phyloP scores from a whole-genome alignment of 2,888 invertebrate species.

The Stenotaenia linearis region DNA sequence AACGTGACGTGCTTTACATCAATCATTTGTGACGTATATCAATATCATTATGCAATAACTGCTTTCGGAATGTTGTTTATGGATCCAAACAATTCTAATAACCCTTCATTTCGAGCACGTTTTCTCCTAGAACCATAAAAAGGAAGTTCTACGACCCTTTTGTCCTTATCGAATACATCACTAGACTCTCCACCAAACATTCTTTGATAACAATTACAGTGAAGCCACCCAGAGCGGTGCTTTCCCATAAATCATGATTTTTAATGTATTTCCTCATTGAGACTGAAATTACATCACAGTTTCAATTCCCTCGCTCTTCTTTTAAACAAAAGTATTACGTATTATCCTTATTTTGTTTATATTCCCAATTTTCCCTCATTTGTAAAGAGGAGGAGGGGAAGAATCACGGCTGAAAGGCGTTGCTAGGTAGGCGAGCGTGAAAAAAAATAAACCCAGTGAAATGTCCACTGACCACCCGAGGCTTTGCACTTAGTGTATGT shows the following conservation, averaged over 20 bases:
- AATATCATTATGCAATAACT: not conserved
- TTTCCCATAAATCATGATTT: not conserved
- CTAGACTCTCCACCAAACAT: not conserved
- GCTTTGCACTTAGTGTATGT: constrained; percentile 28
- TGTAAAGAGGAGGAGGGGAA: not conserved
- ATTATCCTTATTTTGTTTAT: not conserved
- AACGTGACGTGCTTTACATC: not conserved
- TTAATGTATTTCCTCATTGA: no score
- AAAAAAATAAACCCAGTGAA: not conserved
- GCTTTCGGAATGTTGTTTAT: no score
- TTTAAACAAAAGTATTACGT: not conserved
- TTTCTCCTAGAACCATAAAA: not conserved
- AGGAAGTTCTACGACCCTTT: not conserved
- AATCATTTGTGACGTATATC: not conserved
- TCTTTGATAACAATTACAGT: not conserved
- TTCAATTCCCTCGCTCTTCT: not conserved
- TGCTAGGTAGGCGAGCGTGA: not conserved
- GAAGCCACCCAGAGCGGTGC: not conserved
- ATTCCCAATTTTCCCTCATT: not conserved
- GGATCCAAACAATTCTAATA: no score
- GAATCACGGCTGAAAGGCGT: not conserved
- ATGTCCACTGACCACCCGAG: constrained; percentile 24
- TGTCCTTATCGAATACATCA: not conserved
- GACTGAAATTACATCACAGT: not conserved
- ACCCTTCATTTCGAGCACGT: no score